A percentile compares a stretch with the other conserved stretches of the same genome.
Evolutionary conservation across 2,888 invertebrate genomes (phyloP).

Genomic region (Keiferia lycopersicella): DNA sequence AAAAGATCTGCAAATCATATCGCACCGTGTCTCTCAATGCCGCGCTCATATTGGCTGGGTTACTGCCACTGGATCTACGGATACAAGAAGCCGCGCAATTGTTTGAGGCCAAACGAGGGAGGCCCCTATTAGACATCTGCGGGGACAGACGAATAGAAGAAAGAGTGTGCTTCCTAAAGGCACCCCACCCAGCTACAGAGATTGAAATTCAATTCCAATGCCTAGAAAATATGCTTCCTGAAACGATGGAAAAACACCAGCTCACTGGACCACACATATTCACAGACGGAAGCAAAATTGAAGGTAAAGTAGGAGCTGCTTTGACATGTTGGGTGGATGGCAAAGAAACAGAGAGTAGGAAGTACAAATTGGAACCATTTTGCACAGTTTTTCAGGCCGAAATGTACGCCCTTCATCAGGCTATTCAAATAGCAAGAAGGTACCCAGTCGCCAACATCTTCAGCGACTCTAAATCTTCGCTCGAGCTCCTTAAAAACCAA

Average conservation of each 20-base stretch:
- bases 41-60: too few relatives aligned
- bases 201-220: too few relatives aligned
- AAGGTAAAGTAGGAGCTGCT: constrained; percentile 1
- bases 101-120: background rate
- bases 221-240: background rate
- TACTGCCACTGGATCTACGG: background rate
- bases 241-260: background rate
- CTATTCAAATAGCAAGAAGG: too few relatives aligned
- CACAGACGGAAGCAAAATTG: constrained; percentile 1
- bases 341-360: background rate
- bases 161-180: background rate
- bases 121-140: background rate
- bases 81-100: background rate
- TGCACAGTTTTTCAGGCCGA: background rate
- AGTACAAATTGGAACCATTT: background rate
- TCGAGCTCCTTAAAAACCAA: background rate
- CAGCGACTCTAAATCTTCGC: constrained; percentile 9
- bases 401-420: background rate
- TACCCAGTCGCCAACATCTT: background rate
- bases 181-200: background rate
- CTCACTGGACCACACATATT: background rate
- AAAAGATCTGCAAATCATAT: too few relatives aligned
- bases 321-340: background rate
- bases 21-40: too few relatives aligned
- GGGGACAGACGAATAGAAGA: background rate